These are phyloP conservation scores for Temnothorax rugatulus DNA, from an alignment of 2,888 invertebrate species.

Conservation along the genomic window DNA sequence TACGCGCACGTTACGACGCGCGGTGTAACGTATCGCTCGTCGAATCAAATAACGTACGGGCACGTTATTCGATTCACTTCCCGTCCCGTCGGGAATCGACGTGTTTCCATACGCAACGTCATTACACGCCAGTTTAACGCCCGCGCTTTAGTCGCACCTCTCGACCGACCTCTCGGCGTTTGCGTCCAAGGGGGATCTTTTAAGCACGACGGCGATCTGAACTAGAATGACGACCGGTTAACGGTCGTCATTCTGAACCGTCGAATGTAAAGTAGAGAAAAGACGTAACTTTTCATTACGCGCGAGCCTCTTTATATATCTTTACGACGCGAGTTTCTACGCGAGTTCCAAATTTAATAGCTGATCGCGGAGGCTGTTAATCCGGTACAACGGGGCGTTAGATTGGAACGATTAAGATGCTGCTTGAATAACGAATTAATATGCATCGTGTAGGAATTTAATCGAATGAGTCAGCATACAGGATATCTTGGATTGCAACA, in stretches of 20 bases:
- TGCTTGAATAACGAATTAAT: slow-evolving; percentile 45
- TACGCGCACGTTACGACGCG: background rate
- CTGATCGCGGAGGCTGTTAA: slow-evolving; percentile 24
- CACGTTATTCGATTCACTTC: slow-evolving; percentile 56
- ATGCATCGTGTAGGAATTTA: slow-evolving; percentile 35
- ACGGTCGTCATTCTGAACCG: slow-evolving; percentile 55
- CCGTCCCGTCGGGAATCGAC: slow-evolving; percentile 58
- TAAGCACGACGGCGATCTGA: slow-evolving; percentile 24
- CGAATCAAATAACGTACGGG: slow-evolving; percentile 25
- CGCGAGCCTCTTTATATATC: background rate
- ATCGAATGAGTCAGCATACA: slow-evolving; percentile 46
- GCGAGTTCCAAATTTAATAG: slow-evolving; percentile 40
- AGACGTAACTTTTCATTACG: slow-evolving; percentile 52
- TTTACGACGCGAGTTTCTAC: slow-evolving; percentile 33
- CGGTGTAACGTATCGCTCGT: slow-evolving; percentile 27
- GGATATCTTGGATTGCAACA: slow-evolving; percentile 2
- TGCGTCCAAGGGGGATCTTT: background rate
- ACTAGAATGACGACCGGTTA: slow-evolving; percentile 55
- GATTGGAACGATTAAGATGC: slow-evolving; percentile 21
- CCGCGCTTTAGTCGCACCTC: slow-evolving; percentile 62
- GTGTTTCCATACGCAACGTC: slow-evolving; percentile 68
- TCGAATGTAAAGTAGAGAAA: slow-evolving; percentile 56
- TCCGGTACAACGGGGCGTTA: slow-evolving; percentile 14
- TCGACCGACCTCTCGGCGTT: slow-evolving; percentile 18
- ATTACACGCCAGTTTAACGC: slow-evolving; percentile 73